These are phyloP conservation scores for Cydia strobilella DNA, from an alignment of 1,140 invertebrate genomes.

Conservation along the genomic window DNA sequence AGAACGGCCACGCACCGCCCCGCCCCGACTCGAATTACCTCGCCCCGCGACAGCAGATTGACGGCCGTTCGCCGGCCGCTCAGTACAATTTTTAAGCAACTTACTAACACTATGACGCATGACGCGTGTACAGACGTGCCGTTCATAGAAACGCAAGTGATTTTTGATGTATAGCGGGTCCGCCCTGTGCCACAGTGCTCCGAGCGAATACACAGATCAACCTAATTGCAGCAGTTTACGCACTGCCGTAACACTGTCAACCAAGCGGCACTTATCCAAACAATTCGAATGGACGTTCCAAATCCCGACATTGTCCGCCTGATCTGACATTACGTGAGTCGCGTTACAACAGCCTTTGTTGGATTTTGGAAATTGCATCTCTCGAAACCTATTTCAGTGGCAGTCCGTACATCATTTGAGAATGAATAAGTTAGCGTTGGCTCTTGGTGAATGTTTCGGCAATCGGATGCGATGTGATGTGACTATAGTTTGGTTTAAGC, in stretches of 20 bases:
- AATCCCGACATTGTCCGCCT: conserved; percentile 40
- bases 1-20: too few relatives aligned
- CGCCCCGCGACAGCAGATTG: too few relatives aligned
- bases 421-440: neutral
- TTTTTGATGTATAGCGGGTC: too few relatives aligned
- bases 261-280: conserved; percentile 28
- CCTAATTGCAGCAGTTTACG: neutral
- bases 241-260: neutral
- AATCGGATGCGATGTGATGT: too few relatives aligned
- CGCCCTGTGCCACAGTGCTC: too few relatives aligned
- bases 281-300: conserved; percentile 13
- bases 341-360: conserved; percentile 55
- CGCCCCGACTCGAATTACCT: too few relatives aligned
- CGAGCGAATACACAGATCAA: neutral
- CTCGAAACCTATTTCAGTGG: conserved; percentile 57
- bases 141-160: too few relatives aligned
- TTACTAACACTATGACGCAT: too few relatives aligned
- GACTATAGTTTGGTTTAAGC: too few relatives aligned
- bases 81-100: too few relatives aligned
- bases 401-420: conserved; percentile 49
- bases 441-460: neutral
- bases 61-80: too few relatives aligned
- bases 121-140: too few relatives aligned
- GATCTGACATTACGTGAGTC: conserved; percentile 54
- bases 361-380: conserved; percentile 63